phyloP scores from a whole-genome alignment of 2,888 invertebrate genomes.

The Torymus texanus region DNA sequence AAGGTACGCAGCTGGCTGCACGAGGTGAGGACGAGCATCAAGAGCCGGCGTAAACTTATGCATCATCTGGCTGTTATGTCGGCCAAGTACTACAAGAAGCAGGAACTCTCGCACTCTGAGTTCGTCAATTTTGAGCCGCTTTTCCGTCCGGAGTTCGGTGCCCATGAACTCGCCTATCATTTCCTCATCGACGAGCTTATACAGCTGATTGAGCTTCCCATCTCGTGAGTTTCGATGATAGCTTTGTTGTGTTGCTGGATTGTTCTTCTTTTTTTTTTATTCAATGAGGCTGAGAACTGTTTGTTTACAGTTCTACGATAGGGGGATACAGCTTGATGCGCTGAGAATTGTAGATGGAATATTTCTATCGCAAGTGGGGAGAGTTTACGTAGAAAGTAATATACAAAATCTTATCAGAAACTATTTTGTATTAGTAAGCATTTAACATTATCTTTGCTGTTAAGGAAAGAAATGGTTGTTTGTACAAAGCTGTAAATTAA shows the following conservation, averaged over 20 bases:
- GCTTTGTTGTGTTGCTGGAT: too few relatives aligned
- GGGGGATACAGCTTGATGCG: too few relatives aligned
- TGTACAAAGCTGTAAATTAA: too few relatives aligned
- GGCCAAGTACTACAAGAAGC: slow-evolving; percentile 74
- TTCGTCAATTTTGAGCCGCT: slow-evolving; percentile 74
- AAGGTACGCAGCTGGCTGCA: slow-evolving; percentile 70
- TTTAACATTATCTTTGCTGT: too few relatives aligned
- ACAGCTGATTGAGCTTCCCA: slow-evolving; percentile 62
- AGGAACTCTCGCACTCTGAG: slow-evolving; percentile 75
- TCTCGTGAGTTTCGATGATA: slow-evolving; percentile 62
- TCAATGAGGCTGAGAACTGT: too few relatives aligned
- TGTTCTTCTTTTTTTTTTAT: too few relatives aligned
- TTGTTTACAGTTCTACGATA: too few relatives aligned
- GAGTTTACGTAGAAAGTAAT: too few relatives aligned
- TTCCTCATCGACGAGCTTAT: slow-evolving; percentile 75
- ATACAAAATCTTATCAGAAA: too few relatives aligned
- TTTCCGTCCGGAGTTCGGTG: slow-evolving; percentile 68
- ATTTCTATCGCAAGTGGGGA: neutral
- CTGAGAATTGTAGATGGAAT: slow-evolving; percentile 1
- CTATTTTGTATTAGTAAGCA: too few relatives aligned
- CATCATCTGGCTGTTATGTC: slow-evolving; percentile 75
- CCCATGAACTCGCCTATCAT: slow-evolving; percentile 73
- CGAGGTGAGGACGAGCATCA: slow-evolving; percentile 71
- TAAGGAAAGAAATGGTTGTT: too few relatives aligned
- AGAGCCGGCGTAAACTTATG: slow-evolving; percentile 68